These are phyloP conservation scores for Marmota flaviventris DNA, from an alignment of 2,113 vertebrate genomes.

Conservation along the genomic window DNA sequence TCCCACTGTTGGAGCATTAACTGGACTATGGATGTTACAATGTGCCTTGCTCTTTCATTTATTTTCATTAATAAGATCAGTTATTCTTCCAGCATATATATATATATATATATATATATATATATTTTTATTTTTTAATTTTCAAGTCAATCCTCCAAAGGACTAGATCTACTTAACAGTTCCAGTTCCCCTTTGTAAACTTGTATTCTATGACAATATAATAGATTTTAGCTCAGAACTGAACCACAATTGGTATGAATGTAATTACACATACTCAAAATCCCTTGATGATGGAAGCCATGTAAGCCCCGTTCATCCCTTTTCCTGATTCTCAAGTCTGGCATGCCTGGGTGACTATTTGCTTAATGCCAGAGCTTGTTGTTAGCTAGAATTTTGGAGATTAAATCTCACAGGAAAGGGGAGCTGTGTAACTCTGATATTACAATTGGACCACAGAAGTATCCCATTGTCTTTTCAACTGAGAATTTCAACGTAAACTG, in stretches of 20 bases:
- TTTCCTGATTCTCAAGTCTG: background rate
- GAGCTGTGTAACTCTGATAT: background rate
- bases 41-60: background rate
- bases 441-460: background rate
- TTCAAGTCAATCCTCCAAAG: background rate
- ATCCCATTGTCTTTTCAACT: background rate
- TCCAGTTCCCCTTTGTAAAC: constrained; percentile 2
- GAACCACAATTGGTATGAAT: background rate
- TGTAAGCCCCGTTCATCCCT: background rate
- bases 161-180: background rate
- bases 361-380: background rate
- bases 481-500: background rate
- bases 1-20: background rate
- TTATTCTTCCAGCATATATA: constrained; percentile 2
- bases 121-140: background rate
- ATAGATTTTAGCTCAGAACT: background rate
- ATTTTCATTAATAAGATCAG: background rate
- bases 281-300: background rate
- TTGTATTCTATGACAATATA: background rate
- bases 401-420: background rate
- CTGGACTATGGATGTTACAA: background rate
- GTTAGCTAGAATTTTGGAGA: background rate
- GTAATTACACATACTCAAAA: constrained; percentile 9
- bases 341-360: background rate
- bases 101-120: constrained; percentile 17